Base-by-base conservation (phyloP, 2,113 vertebrate species). In the Paradisaea rubra region DNA sequence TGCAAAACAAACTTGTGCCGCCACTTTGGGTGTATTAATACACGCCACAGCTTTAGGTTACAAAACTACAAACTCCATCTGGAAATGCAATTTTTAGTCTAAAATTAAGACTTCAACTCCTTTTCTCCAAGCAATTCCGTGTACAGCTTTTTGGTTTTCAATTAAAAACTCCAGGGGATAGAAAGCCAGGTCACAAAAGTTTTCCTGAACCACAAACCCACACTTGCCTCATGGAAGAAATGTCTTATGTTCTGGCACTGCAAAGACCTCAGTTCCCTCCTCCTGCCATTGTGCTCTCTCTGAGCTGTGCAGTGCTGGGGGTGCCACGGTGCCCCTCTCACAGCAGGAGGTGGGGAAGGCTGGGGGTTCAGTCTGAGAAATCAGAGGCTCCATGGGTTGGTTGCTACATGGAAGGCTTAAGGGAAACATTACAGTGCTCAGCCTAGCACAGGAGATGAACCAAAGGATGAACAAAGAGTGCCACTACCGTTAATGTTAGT, bases 211-310 rank as follows among this genome's bases (percentile, higher is more conserved):
- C 74, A 93, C 84, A 86, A 95, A 92, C 57, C 87, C 91, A 82
- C 84, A 82, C 50, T 64, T 54, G 45, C 59, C 47, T 94, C 91
- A 85, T 92, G 87, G 84, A 95, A 96, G 63, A 89, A 91, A 77
- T 73, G 89, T 42, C 21, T 47, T 87, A 39, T 66, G 81, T 59
- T 81, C 74, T 30, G 15, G 73, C 78, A 50, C 53, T 50, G n/a
- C 42, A 37, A 76, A 69, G 61, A 71, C 52, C 35, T 71, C 28
- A 12, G n/a, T 69, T 92, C 45, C 59, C 59, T 89, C 49, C 47
- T 66, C 42, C 78, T 47, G 74, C 66, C 63, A 50, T 54, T 66
- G 73, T 65, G 53, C 1, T 1, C 17, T 39, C 37, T 53, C 50
- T 8, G 42, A 65, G 54, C 44, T 47, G n/a, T 49, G 37, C 53